These are phyloP conservation scores for Gila orcuttii DNA, from an alignment of 2,113 vertebrate genomes.

Conservation along the genomic window DNA sequence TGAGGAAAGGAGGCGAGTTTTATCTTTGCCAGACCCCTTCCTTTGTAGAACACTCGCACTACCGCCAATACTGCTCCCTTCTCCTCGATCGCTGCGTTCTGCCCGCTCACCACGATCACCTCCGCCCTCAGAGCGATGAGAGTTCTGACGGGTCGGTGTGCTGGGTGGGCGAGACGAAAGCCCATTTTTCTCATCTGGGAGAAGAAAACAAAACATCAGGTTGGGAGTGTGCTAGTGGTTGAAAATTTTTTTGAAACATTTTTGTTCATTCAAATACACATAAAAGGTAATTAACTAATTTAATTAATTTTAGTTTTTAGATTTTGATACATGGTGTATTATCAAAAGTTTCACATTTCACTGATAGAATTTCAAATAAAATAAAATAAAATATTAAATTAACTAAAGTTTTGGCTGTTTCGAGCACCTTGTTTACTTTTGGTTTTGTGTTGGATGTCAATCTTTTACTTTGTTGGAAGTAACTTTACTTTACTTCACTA, in stretches of 20 bases:
- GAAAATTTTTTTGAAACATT: constrained; percentile 18
- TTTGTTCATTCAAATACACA: background rate
- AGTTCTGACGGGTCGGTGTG: constrained; percentile 81
- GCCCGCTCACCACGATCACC: constrained; percentile 66
- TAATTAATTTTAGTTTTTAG: background rate
- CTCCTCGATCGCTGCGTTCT: constrained; percentile 49
- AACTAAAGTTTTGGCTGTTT: background rate
- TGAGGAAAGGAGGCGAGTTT: constrained; percentile 84
- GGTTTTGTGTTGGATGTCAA: no score
- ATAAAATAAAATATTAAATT: no score
- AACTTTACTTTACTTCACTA: no score
- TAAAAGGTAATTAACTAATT: background rate
- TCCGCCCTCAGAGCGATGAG: constrained; percentile 78
- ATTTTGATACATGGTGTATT: background rate
- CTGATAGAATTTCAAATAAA: no score
- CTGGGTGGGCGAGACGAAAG: constrained; percentile 76
- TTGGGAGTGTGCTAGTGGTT: background rate
- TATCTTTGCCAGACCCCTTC: constrained; percentile 84
- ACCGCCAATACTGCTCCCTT: constrained; percentile 52
- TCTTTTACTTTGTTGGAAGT: no score
- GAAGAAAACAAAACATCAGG: background rate
- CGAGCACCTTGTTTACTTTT: no score
- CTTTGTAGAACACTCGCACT: constrained; percentile 72
- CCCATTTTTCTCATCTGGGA: constrained; percentile 87
- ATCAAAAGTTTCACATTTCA: background rate